phyloP scores from a whole-genome alignment of 2,113 vertebrate species.

The Psephotus haematonotus region DNA sequence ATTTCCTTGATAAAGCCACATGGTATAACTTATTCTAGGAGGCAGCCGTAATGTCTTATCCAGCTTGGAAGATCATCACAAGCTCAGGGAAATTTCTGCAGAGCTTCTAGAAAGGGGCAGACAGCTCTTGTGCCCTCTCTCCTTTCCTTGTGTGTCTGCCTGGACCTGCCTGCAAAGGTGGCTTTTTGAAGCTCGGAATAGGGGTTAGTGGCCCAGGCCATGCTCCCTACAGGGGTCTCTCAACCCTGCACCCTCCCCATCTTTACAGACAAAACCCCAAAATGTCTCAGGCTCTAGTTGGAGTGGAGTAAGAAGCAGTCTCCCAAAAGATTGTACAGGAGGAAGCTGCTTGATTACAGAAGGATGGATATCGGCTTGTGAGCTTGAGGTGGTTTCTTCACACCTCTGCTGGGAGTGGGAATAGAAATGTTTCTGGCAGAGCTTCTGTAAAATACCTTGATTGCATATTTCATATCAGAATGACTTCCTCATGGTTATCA shows the following conservation, averaged over 20 bases:
- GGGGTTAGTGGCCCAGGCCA: neutral
- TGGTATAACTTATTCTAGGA: neutral
- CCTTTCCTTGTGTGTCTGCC: neutral
- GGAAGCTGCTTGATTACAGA: neutral
- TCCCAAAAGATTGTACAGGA: neutral
- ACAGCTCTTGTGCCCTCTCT: neutral
- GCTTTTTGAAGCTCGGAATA: neutral
- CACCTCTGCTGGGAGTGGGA: neutral
- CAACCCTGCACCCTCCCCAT: neutral
- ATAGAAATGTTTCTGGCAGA: neutral
- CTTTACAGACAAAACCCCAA: neutral
- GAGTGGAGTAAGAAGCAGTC: neutral
- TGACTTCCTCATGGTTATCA: neutral
- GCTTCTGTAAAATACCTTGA: neutral
- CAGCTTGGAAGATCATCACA: neutral
- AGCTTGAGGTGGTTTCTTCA: neutral
- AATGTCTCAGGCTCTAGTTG: neutral
- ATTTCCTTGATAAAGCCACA: neutral
- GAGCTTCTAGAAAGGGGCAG: neutral
- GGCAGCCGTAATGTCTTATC: neutral
- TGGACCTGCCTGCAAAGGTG: neutral
- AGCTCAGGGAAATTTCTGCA: neutral
- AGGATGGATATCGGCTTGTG: neutral
- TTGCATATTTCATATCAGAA: neutral
- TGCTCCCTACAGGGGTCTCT: neutral